Conservation (phyloP, 2,797 vertebrate species). For the Halcyon smyrnensis region DNA sequence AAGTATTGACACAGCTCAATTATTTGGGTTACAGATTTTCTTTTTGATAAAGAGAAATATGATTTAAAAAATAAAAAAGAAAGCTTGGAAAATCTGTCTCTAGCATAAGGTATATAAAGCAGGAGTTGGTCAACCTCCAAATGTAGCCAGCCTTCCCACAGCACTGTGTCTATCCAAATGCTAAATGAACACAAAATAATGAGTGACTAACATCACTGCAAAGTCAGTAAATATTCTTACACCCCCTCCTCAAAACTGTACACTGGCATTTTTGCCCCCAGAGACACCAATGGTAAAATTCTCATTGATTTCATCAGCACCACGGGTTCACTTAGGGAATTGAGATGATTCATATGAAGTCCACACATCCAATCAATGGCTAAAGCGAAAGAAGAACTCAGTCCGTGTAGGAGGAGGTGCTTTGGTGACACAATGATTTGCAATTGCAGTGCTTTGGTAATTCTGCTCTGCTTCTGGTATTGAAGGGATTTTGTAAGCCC, state of each 20-base stretch:
- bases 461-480: conserved; percentile 2
- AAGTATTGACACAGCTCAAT: background rate
- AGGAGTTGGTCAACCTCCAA: background rate
- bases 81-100: background rate
- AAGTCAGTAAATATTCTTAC: background rate
- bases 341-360: background rate
- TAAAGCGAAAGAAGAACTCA: background rate
- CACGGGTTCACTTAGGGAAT: background rate
- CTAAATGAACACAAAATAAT: background rate
- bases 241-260: background rate
- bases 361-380: background rate
- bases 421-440: background rate
- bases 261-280: background rate
- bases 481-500: background rate
- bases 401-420: background rate
- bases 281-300: background rate
- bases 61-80: background rate
- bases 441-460: background rate
- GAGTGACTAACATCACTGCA: background rate
- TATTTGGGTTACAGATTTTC: background rate
- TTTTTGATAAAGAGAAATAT: background rate
- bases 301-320: background rate
- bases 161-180: background rate
- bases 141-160: background rate
- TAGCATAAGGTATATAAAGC: background rate